Evolutionary conservation across 2,888 invertebrate species (phyloP), one percentile per base, ranked within the genome.

Genomic region (Geotrupes spiniger): DNA sequence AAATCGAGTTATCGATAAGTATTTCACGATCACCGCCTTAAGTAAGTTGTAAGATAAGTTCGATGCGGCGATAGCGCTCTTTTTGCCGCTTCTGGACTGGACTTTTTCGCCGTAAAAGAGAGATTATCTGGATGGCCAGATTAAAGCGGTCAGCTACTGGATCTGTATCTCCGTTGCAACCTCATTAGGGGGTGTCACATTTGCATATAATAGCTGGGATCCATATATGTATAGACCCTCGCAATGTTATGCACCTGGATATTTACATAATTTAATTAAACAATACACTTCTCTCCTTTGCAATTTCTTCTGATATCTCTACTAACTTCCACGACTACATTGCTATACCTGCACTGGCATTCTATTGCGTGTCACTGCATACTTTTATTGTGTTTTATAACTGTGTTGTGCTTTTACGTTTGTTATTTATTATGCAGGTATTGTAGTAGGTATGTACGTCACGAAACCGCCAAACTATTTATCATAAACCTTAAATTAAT

Each of bases 181-280:
- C 63, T 63, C 63, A 63, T 63, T 63, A 63, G 63, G 58, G 62
- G 61, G 61, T 63, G 63, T 63, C 63, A 62, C 63, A 63, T 63
- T 63, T 63, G 62, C 63, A 63, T 63, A 63, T 63, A 63, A 63
- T 63, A 59, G 63, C 52, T 36, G 37, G 40, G 40, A 48, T 46
- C 58, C 55, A 49, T 57, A 56, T 54, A 55, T 50, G 49, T 51
- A 51, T 51, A 53, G 47, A 50, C 42, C 31, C 31, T 49, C 46
- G 40, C 51, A 43, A 49, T 36, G 41, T 29, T 43, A 31, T 53
- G 52, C 54, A 56, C 52, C 58, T 51, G 56, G 42, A 46, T 53
- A 59, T 61, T 59, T 53, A 54, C 61, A 60, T 61, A 58, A 59
- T 59, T 59, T 61, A 61, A 61, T 61, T 61, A 61, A 61, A 56